Evolutionary conservation across 2,113 vertebrate species (phyloP).

Genomic region (Macrotus californicus): DNA sequence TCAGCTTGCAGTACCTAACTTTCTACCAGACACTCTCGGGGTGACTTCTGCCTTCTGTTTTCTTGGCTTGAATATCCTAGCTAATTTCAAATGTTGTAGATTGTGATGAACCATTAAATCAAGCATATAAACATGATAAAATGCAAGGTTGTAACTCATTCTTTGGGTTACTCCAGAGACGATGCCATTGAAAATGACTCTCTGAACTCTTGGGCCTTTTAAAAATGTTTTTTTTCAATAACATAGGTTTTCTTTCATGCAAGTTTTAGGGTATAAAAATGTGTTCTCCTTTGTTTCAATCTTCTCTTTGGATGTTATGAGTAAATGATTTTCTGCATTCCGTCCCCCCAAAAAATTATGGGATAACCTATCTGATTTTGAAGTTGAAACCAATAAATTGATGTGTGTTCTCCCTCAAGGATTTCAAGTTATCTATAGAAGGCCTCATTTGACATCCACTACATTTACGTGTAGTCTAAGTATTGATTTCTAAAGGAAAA

Average conservation of each 20-base stretch:
- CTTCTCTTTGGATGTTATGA: background rate
- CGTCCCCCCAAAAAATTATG: background rate
- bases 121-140: background rate
- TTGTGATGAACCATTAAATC: background rate
- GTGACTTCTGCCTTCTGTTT: background rate
- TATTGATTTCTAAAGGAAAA: background rate
- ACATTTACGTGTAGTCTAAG: background rate
- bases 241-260: background rate
- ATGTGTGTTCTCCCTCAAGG: background rate
- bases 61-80: conserved; percentile 24
- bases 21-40: background rate
- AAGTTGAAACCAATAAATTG: background rate
- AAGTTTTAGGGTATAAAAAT: background rate
- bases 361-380: background rate
- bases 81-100: background rate
- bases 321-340: background rate
- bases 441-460: background rate
- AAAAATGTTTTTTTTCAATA: background rate
- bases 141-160: background rate
- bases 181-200: background rate
- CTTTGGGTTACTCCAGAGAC: background rate
- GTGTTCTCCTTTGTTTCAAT: background rate
- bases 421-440: background rate
- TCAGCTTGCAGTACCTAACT: background rate
- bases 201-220: background rate